Percentiles rank a stretch among this genome's conserved stretches.
These are phyloP conservation scores for Flabesymbios commensalis DNA, from an alignment of 2,888 invertebrate genomes.

Conservation along the genomic window DNA sequence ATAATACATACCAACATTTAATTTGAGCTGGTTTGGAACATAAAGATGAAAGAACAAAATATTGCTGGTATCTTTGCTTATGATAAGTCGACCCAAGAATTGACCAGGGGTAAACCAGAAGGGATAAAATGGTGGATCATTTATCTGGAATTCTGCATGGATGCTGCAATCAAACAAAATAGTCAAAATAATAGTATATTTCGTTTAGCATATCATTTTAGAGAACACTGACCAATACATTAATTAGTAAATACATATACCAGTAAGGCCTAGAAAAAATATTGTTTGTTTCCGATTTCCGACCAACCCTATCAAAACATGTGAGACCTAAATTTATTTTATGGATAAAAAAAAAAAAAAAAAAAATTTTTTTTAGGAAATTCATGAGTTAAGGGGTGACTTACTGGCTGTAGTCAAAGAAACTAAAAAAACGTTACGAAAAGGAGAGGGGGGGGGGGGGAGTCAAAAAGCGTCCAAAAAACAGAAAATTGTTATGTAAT, in stretches of 20 bases:
- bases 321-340: no score
- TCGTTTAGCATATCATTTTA: no score
- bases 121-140: constrained; percentile 54
- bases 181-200: neutral
- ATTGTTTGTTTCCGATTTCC: no score
- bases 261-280: no score
- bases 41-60: constrained; percentile 49
- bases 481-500: no score
- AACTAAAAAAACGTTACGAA: no score
- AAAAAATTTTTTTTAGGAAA: no score
- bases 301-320: neutral
- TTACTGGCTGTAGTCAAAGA: no score
- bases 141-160: constrained; percentile 60
- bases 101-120: constrained; percentile 61
- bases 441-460: no score
- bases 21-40: constrained; percentile 50
- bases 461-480: no score
- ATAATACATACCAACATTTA: constrained; percentile 57
- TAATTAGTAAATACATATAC: neutral
- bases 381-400: no score
- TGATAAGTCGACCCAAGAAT: constrained; percentile 54
- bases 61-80: constrained; percentile 43
- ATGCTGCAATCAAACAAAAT: constrained; percentile 40
- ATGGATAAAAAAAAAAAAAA: no score
- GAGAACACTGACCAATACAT: neutral